Percentiles rank a stretch among this genome's conserved stretches.
phyloP scores from a whole-genome alignment of 2,797 vertebrate species.

The Dipus sagitta region DNA sequence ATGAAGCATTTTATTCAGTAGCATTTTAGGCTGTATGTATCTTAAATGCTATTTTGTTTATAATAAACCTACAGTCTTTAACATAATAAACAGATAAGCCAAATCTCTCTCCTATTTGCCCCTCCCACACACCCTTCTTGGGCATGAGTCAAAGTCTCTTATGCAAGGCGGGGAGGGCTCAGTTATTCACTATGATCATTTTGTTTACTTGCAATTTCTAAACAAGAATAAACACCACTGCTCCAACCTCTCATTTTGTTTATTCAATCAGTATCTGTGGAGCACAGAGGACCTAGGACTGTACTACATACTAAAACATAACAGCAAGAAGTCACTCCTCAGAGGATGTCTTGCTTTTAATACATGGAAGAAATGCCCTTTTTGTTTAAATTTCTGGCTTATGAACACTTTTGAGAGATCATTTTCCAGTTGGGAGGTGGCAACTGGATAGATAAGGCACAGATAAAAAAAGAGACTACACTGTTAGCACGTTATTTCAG shows the following conservation, averaged over 20 bases:
- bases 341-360: not conserved
- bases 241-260: not conserved
- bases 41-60: conserved; percentile 40
- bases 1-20: conserved; percentile 31
- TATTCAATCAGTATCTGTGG: conserved; percentile 14
- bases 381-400: conserved; percentile 44
- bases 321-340: not conserved
- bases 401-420: not conserved
- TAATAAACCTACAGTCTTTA: conserved; percentile 13
- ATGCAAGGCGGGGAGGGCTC: not conserved
- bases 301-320: not conserved
- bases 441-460: not conserved
- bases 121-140: not conserved
- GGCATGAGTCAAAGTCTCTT: not conserved
- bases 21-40: not conserved
- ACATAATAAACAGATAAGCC: not conserved
- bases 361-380: not conserved
- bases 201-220: conserved; percentile 61
- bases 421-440: not conserved
- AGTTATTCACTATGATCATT: conserved; percentile 20
- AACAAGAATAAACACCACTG: conserved; percentile 1
- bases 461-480: not conserved
- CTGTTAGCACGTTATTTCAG: not conserved
- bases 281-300: not conserved
- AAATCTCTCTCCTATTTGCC: not conserved